Base-by-base conservation (phyloP, 2,797 vertebrate genomes). In the Champsocephalus esox region DNA sequence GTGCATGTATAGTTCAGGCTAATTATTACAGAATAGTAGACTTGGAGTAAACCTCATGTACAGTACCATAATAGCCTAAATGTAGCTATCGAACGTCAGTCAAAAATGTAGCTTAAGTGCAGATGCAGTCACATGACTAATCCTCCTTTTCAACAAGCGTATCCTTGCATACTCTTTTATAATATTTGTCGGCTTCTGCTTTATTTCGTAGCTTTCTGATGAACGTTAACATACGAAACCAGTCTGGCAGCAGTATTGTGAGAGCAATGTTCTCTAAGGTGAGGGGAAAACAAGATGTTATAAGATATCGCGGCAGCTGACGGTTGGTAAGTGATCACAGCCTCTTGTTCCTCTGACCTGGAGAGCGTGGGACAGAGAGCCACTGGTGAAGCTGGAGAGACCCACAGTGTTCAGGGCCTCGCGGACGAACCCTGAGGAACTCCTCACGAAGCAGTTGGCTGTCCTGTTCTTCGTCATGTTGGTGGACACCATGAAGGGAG, bases 361-460 rank as follows among this genome's bases (percentile, higher is more conserved):
- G 2, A 96, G 76, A 0, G 91, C 85, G 5, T 96, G 96, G 13
- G 86, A 83, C 32, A 96, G 54, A 66, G 95, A 96, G 64, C 96
- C 96, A 1, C 82, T 85, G 73, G 95, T 96, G 84, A 89, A 90
- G 28, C 57, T 92, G 81, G 93, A 91, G 86, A 95, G 84, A 14
- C 95, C 96, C 48, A 96, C 94, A 0, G 95, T 96, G 88, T 96
- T 95, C 75, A 96, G 66, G 38, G 95, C 96, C 19, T 94, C 90
- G 1, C 17, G 12, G 50, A 80, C 94, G 4, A 92, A 96, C 0
- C 28, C 89, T 2, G 90, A 9, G 0, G 95, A 60, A 0, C 75
- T 91, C 88, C 94, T 93, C n/a, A 95, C 64, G 1, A 93, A 41
- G 48, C 50, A 34, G 70, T 64, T 91, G 38, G 46, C 67, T 0